Conservation (phyloP, 2,113 vertebrate genomes). For the Corythornis vintsioides region DNA sequence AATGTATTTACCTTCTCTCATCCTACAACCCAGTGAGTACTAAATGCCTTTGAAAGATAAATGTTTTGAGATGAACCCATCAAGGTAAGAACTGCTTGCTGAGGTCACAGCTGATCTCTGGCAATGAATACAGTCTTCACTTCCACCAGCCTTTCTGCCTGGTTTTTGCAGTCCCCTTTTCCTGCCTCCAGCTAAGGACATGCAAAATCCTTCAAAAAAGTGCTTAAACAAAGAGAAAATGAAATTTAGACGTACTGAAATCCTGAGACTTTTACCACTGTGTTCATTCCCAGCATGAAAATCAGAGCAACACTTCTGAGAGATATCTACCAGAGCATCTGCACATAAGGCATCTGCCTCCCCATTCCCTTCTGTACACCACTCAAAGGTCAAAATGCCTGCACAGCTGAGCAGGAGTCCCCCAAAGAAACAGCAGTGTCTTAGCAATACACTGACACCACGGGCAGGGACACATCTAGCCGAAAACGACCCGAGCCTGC, state of each 20-base stretch:
- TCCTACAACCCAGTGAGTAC: neutral
- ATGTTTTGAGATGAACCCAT: neutral
- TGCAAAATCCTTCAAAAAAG: neutral
- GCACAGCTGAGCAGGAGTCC: neutral
- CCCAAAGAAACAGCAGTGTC: neutral
- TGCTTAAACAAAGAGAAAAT: neutral
- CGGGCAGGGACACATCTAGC: neutral
- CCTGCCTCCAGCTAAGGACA: neutral
- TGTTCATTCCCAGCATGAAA: neutral
- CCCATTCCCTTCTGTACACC: fast-evolving
- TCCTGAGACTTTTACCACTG: neutral
- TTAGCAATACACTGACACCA: neutral
- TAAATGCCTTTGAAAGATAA: neutral
- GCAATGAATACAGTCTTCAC: neutral
- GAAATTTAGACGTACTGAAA: neutral
- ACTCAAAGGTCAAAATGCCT: neutral
- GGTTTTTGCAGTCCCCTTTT: neutral
- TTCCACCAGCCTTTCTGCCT: neutral
- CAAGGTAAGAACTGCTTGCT: neutral
- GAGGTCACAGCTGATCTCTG: neutral
- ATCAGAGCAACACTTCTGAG: neutral
- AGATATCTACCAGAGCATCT: neutral
- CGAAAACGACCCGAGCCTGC: neutral
- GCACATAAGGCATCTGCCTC: neutral
- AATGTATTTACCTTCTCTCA: neutral